Base-by-base conservation (phyloP, 2,888 invertebrate genomes). In the Andricus quercusramuli region DNA sequence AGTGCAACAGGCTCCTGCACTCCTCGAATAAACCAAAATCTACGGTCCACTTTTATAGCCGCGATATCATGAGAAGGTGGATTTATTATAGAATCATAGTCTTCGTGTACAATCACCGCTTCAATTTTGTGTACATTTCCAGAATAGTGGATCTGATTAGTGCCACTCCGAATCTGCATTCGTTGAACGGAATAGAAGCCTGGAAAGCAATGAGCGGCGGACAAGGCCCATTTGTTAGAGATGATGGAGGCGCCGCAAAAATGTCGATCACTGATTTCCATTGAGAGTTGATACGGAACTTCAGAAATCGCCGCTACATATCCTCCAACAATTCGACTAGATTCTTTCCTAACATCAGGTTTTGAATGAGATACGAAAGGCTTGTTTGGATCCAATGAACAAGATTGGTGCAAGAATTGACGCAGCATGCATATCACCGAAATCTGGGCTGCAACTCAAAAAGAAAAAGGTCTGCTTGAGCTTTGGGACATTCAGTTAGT, bases 1-100 rank as follows among this genome's bases (percentile, higher is more conserved):
- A 95, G 83, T 0, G 95, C 94, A 51, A 94, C 93, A 79, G 62
- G 25, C 15, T 25, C 25, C 15, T 62, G 22, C 1, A 25, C 3
- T 25, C 22, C 22, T 15, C 3, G 9, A 2, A 25, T 25, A 15
- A 15, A 15, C 13, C 22, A 5, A 25, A 62, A 25, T 62, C 3
- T 2, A 22, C 5, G 11, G 15, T 62, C 4, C 2, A 84, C 82
- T 59, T 59, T 74, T 3, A 67, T 32, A 1, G 83, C 25, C 2
- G 83, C 83, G 15, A 85, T 83, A 32, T 85, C 85, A 44, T 80
- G 56, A 17, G 3, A 2, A 0, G 85, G 82, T 9, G 62, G 74
- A 5, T 78, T 81, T 1, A 20, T 20, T 5, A 15, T 2, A 1
- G 32, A 9, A 3, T 22, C 4, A 25, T 78, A 83, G 0, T 78